Evolutionary conservation across 2,113 vertebrate genomes (phyloP).

Genomic region (Pachyramphus minor): DNA sequence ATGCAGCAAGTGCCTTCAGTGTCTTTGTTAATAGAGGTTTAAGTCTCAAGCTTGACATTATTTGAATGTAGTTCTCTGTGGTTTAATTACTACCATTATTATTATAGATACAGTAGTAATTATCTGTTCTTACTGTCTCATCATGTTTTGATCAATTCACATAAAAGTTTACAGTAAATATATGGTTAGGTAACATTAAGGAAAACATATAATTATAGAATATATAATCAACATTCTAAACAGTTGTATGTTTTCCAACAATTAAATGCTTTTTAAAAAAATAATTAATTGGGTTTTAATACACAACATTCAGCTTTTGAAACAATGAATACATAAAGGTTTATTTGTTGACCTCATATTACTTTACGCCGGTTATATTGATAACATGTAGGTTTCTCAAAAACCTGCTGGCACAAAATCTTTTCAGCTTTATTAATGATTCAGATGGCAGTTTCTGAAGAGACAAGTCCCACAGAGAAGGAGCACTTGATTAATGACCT

Average conservation of each 20-base stretch:
- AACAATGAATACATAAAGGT: constrained; percentile 52
- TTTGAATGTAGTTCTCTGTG: constrained; percentile 67
- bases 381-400: constrained; percentile 75
- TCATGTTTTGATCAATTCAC: constrained; percentile 80
- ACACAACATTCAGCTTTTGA: constrained; percentile 36
- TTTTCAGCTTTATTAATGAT: constrained; percentile 85
- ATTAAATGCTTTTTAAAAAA: constrained; percentile 67
- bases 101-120: constrained; percentile 76
- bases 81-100: constrained; percentile 80
- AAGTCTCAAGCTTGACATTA: constrained; percentile 58
- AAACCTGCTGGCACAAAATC: constrained; percentile 77
- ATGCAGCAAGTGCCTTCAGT: constrained; percentile 15
- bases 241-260: constrained; percentile 55
- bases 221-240: constrained; percentile 75
- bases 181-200: constrained; percentile 76
- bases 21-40: constrained; percentile 59
- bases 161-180: constrained; percentile 81
- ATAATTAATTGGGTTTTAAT: constrained; percentile 59
- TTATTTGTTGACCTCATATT: constrained; percentile 77
- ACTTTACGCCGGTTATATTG: constrained; percentile 79
- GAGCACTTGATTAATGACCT: constrained; percentile 92
- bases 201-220: constrained; percentile 79
- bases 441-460: constrained; percentile 84
- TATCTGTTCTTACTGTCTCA: constrained; percentile 78
- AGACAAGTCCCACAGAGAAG: constrained; percentile 85